Evolutionary conservation across 2,888 invertebrate species (phyloP).

Genomic region (Microplitis manilae): DNA sequence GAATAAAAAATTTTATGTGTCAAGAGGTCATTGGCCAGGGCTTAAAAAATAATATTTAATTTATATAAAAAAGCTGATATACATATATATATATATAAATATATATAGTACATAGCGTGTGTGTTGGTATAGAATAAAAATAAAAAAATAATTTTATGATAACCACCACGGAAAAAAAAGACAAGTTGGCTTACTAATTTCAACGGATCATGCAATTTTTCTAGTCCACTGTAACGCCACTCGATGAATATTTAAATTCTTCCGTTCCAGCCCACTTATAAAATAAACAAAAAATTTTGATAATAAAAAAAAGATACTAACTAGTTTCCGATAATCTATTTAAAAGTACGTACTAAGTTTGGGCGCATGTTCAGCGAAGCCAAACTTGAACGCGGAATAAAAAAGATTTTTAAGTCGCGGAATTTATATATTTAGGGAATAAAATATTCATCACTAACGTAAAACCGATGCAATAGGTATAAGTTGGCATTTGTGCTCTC

Average conservation of each 20-base stretch:
- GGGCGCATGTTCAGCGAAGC: background rate
- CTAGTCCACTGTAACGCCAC: constrained; percentile 17
- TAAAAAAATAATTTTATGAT: background rate
- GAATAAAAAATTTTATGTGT: background rate
- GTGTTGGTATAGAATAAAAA: background rate
- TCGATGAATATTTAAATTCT: constrained; percentile 28
- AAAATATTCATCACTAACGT: constrained; percentile 4
- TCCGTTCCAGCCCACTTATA: constrained; percentile 14
- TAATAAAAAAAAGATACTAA: too few relatives aligned
- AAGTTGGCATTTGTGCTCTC: constrained; percentile 13
- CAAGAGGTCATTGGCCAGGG: background rate
- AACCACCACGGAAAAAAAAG: constrained; percentile 4
- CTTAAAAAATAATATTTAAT: background rate
- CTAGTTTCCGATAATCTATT: too few relatives aligned
- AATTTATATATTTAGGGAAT: background rate
- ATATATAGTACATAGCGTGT: background rate
- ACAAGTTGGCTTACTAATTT: constrained; percentile 12
- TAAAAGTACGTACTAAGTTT: too few relatives aligned
- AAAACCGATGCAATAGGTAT: background rate
- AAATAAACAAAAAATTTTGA: background rate
- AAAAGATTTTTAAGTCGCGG: constrained; percentile 22
- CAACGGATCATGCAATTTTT: constrained; percentile 24
- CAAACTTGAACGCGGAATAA: background rate
- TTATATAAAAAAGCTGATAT: constrained; percentile 51
- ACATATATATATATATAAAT: background rate